These are phyloP conservation scores for Propithecus perrieri DNA, from an alignment of 2,797 vertebrate species.

Conservation along the genomic window DNA sequence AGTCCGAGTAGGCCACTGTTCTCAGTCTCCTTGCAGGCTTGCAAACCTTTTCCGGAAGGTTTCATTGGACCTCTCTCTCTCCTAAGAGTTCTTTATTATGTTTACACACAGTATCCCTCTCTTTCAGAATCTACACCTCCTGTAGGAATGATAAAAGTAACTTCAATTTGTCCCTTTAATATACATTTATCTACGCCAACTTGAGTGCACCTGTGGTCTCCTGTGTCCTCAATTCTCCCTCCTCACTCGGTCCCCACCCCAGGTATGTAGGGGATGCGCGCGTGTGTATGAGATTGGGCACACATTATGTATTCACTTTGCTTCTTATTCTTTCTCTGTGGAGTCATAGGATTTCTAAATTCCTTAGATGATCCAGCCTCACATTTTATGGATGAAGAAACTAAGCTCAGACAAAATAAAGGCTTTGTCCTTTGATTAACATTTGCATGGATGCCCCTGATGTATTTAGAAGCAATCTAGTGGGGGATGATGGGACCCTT, in stretches of 20 bases:
- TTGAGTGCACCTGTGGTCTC: not conserved
- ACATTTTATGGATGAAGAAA: slow-evolving; percentile 60
- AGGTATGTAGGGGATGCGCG: too few relatives aligned
- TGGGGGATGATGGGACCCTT: not conserved
- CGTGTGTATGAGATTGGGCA: not conserved
- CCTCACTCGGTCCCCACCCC: not conserved
- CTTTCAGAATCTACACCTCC: not conserved
- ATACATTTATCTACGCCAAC: too few relatives aligned
- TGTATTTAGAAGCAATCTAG: slow-evolving; percentile 10
- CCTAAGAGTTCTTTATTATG: not conserved
- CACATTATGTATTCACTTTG: not conserved
- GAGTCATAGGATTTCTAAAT: slow-evolving; percentile 42
- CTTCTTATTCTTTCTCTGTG: not conserved
- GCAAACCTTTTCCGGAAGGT: not conserved
- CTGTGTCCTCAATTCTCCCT: not conserved
- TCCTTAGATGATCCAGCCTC: slow-evolving; percentile 51
- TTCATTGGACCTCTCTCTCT: not conserved
- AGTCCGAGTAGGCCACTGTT: not conserved
- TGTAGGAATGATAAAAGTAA: not conserved
- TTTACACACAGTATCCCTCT: not conserved
- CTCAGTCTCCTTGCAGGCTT: not conserved
- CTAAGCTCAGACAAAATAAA: slow-evolving; percentile 68
- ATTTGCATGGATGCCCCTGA: slow-evolving; percentile 16
- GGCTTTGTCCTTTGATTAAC: slow-evolving; percentile 52
- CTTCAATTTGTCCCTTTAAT: not conserved